phyloP scores from a whole-genome alignment of 2,888 invertebrate species.

The Eupsilia transversa region DNA sequence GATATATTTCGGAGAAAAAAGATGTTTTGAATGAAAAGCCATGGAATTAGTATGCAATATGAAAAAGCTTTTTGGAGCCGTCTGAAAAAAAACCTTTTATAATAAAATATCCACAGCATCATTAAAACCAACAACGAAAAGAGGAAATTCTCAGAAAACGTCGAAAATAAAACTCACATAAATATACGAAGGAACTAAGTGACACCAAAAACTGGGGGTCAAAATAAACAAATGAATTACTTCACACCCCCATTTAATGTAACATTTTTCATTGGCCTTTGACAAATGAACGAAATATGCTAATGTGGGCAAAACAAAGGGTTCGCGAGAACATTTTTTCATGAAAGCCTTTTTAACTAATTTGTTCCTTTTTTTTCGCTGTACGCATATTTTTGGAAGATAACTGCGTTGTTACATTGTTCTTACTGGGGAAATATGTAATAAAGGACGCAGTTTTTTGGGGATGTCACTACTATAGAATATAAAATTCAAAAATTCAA shows the following conservation, averaged over 20 bases:
- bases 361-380: slow-evolving; percentile 49
- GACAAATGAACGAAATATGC: slow-evolving; percentile 63
- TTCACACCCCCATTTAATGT: slow-evolving; percentile 47
- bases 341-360: slow-evolving; percentile 49
- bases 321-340: slow-evolving; percentile 42
- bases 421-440: slow-evolving; percentile 12
- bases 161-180: slow-evolving; percentile 12
- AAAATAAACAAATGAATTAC: slow-evolving; percentile 45
- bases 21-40: neutral
- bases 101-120: neutral
- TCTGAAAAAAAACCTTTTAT: neutral
- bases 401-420: slow-evolving; percentile 38
- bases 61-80: neutral
- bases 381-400: slow-evolving; percentile 42
- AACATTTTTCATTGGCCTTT: slow-evolving; percentile 59
- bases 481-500: too few species aligned
- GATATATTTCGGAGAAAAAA: neutral
- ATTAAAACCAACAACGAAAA: slow-evolving; percentile 10
- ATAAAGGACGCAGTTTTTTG: neutral
- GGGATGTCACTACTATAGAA: too few species aligned
- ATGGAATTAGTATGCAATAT: neutral
- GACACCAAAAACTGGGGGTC: slow-evolving; percentile 32
- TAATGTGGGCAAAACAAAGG: slow-evolving; percentile 56
- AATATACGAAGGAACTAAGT: slow-evolving; percentile 30
- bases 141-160: slow-evolving; percentile 29